Conservation (phyloP, 2,797 vertebrate genomes). For the Rhincodon typus region DNA sequence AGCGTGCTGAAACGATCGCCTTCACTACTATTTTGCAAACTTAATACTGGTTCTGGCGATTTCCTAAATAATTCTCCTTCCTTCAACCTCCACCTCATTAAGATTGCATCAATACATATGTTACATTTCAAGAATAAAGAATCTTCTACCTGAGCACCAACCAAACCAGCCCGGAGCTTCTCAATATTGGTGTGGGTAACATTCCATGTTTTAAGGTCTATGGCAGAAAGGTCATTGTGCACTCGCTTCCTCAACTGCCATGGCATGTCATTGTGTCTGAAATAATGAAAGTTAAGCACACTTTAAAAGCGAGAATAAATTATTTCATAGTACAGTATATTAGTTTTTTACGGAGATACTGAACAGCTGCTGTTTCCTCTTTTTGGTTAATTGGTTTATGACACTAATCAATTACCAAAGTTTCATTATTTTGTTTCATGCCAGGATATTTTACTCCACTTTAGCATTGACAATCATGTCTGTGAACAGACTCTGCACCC, state of each 20-base stretch:
- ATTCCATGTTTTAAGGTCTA: slow-evolving; percentile 18
- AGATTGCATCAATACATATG: not conserved
- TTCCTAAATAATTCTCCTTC: not conserved
- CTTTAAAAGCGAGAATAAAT: not conserved
- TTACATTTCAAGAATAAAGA: not conserved
- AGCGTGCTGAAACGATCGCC: not conserved
- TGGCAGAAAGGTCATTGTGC: slow-evolving; percentile 17
- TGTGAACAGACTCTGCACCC: not conserved
- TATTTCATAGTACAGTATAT: not conserved
- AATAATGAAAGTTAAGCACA: not conserved
- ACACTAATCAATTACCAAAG: not conserved
- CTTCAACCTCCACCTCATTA: not conserved
- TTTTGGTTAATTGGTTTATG: not conserved
- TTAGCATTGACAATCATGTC: not conserved
- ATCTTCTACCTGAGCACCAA: slow-evolving; percentile 34
- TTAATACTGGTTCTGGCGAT: not conserved
- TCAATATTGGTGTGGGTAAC: slow-evolving; percentile 36
- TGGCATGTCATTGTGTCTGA: slow-evolving; percentile 36
- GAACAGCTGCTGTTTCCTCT: not conserved
- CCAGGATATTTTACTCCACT: not conserved
- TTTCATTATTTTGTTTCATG: not conserved
- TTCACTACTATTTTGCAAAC: not conserved
- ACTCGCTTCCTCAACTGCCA: slow-evolving; percentile 32
- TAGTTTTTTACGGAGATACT: not conserved
- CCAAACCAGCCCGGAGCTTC: slow-evolving; percentile 22